Evolutionary conservation across 2,888 invertebrate species (phyloP), one percentile per base, ranked within the genome.

Genomic region (Xanthia togata): DNA sequence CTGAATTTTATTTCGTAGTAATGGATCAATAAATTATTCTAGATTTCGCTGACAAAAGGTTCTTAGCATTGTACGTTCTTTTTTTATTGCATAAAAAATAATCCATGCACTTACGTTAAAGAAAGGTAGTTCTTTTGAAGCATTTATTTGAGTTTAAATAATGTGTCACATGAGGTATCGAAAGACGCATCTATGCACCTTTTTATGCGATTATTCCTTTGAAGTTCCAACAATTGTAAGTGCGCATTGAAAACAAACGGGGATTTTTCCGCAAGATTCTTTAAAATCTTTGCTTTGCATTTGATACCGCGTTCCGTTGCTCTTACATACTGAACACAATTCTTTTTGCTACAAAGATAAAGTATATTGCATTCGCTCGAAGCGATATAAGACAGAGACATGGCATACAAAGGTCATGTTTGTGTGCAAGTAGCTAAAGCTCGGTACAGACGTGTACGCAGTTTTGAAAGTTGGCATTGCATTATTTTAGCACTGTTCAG

Each of bases 281-380:
- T 31, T 23, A 31, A 41, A 71, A 53, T 59, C 31, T 76, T 67
- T 70, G 62, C 59, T 76, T 75, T 67, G 65, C 57, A 72, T 26
- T 50, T 69, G 47, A 72, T 72, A 70, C 62, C 26, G 23, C 38
- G 38, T 50, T 70, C 65, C 23, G 57, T 70, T 70, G 69, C 71
- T 75, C 60, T 79, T 72, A 59, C 47, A 79, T 83, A 69, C 72
- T 70, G 64, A 75, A 76, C 57, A 70, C 20, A 57, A 50, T 64
- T 83, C 31, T 35, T 57, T 50, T 14, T 62, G 11, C 53, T 65
- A 12, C 44, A n/a, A 59, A 75, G 65, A 69, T 62, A 71, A 62
- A 70, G 55, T 41, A 55, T 47, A 71, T 75, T 59, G 63, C 53
- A 59, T 62, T 76, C 35, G 26, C 72, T 72, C 14, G 31, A 60